Conservation (phyloP, 2,888 invertebrate genomes). For the Platycheirus albimanus region DNA sequence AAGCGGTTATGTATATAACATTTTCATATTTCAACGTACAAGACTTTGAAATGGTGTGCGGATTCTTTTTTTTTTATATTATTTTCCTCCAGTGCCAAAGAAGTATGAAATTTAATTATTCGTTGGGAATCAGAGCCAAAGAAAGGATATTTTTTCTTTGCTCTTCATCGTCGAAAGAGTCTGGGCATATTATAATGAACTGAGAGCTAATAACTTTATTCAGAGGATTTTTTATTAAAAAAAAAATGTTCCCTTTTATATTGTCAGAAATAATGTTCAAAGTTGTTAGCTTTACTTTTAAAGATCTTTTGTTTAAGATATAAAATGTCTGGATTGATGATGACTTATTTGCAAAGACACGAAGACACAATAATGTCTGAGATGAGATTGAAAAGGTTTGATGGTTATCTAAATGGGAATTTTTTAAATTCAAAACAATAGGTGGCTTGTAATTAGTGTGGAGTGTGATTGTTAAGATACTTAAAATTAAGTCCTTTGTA, state of each 20-base stretch:
- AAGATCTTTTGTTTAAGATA: conserved; percentile 19
- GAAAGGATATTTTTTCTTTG: conserved; percentile 9
- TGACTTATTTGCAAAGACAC: background rate
- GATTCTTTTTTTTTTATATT: conserved; percentile 10
- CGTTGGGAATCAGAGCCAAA: conserved; percentile 30
- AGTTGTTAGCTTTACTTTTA: conserved; percentile 15
- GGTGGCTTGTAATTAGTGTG: background rate
- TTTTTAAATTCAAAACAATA: background rate
- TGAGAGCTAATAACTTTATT: conserved; percentile 57
- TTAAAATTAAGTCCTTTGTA: background rate
- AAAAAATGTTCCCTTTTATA: background rate
- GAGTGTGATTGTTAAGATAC: background rate
- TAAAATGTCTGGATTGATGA: background rate
- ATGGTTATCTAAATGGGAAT: background rate
- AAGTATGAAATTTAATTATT: conserved; percentile 59
- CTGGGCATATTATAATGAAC: conserved; percentile 28
- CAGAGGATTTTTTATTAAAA: background rate
- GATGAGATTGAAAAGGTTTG: background rate
- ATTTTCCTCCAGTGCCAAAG: conserved; percentile 14
- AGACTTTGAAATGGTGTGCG: conserved; percentile 20
- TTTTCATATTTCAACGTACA: conserved; percentile 34
- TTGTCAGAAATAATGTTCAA: conserved; percentile 35
- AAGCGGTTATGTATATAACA: conserved; percentile 39
- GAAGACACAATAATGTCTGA: background rate
- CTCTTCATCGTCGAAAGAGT: background rate